Percentiles rank a stretch among this genome's conserved stretches.
These are phyloP conservation scores for Chondrilla cf. caribensis DNA, from an alignment of 37 sponge, comb jelly and placozoan genomes.

Conservation along the genomic window DNA sequence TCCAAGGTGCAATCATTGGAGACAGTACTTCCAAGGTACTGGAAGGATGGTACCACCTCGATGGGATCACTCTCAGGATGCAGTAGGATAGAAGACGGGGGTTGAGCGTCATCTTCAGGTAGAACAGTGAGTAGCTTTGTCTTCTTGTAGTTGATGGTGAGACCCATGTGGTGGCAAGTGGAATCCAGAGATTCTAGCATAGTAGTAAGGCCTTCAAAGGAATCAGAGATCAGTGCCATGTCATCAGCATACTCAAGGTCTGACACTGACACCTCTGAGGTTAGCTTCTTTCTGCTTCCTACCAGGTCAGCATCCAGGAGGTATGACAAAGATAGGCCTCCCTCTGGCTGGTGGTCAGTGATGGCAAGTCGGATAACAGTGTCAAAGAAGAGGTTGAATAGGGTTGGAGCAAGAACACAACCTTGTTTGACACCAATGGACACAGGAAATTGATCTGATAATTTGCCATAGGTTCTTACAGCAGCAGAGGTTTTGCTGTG, in stretches of 20 bases:
- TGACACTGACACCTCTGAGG: conserved; percentile 15
- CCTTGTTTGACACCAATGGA: conserved; percentile 16
- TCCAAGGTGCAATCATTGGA: conserved; percentile 4
- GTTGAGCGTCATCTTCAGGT: conserved; percentile 9
- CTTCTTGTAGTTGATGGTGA: conserved; percentile 18
- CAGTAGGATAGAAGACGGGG: conserved; percentile 15
- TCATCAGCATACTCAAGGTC: conserved; percentile 15
- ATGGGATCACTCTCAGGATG: conserved; percentile 21
- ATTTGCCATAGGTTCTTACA: conserved; percentile 15
- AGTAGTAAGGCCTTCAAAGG: conserved; percentile 9
- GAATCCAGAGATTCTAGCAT: conserved; percentile 11
- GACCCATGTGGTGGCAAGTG: conserved; percentile 3
- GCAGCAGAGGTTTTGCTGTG: neutral
- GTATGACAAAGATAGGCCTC: conserved; percentile 1
- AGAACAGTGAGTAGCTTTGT: conserved; percentile 7
- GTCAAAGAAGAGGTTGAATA: conserved; percentile 18
- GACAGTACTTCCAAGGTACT: conserved; percentile 17
- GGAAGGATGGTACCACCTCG: conserved; percentile 21
- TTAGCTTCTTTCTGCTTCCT: conserved; percentile 13
- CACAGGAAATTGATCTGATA: conserved; percentile 9
- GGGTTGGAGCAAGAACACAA: conserved; percentile 9
- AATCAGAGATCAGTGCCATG: conserved; percentile 20
- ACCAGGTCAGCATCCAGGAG: conserved; percentile 19
- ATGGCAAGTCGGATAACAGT: conserved; percentile 6
- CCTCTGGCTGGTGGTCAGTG: neutral